Conservation (phyloP, 2,888 invertebrate genomes). For the Rhogogaster chlorosoma region DNA sequence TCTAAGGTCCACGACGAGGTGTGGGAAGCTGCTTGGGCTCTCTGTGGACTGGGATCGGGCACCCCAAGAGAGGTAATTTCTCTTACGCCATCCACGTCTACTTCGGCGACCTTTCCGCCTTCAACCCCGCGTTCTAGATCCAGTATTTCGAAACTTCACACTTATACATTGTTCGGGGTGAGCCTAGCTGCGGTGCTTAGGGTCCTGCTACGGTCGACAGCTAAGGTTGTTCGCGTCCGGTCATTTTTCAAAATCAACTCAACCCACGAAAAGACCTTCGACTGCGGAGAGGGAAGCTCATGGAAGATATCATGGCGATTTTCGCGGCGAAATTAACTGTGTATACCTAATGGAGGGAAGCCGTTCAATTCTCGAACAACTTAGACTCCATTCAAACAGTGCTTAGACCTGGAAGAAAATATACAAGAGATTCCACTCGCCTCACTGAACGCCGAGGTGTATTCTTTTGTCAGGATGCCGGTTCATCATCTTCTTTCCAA, state of each 20-base stretch:
- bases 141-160: slow-evolving; percentile 39
- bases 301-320: not conserved
- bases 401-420: not conserved
- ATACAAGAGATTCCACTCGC: not conserved
- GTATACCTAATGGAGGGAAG: not conserved
- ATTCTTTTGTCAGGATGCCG: not conserved
- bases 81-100: slow-evolving; percentile 39
- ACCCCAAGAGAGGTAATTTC: slow-evolving; percentile 31
- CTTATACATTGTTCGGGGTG: slow-evolving; percentile 12
- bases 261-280: not conserved
- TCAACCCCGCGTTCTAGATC: slow-evolving; percentile 31
- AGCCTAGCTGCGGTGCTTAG: slow-evolving; percentile 28
- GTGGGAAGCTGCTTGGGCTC: slow-evolving; percentile 30
- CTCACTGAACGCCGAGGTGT: not conserved
- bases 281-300: not conserved
- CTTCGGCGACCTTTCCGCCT: slow-evolving; percentile 34
- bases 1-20: slow-evolving; percentile 30
- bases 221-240: not conserved
- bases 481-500: not conserved
- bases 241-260: slow-evolving; percentile 39
- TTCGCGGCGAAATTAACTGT: not conserved
- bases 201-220: slow-evolving; percentile 31
- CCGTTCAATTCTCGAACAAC: not conserved
- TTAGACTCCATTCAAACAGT: not conserved
- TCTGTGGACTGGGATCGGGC: slow-evolving; percentile 25